Base-by-base conservation (phyloP, 2,113 vertebrate genomes). In the Chascanopsetta lugubris region DNA sequence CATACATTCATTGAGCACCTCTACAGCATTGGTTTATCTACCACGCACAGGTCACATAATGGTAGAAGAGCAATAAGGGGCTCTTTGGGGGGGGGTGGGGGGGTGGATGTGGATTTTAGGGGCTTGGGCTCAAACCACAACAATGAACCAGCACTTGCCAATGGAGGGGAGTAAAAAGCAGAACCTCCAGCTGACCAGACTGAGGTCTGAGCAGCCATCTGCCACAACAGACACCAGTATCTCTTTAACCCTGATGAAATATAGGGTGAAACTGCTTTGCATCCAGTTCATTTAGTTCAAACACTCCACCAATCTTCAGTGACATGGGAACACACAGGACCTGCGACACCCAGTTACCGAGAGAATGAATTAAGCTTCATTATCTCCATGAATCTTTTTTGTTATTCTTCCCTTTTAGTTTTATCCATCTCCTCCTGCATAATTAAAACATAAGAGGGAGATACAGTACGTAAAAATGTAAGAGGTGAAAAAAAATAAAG, bases 401-500 rank as follows among this genome's bases (percentile, higher is more conserved):
- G 45, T 13, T 2, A 46, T 32, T 2, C 30, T 36, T 36, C 50
- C 22, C 5, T 21, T 60, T 56, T 18, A 50, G n/a, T 7, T 45
- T 24, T 6, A 18, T 18, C 22, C 15, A 24, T 56, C 15, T 30
- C 30, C n/a, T 7, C 15, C 12, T 17, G 47, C 18, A 51, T 27
- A 27, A 27, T 43, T 48, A 27, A 66, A 69, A 69, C 46, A 53
- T 18, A 18, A 55, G 40, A 21, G 18, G 22, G 40, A n/a, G 8
- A 45, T 42, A 42, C 34, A 65, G 69, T n/a, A n/a, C n/a, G n/a
- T n/a, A n/a, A n/a, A 72, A 60, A 61, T 60, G 12, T 30, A 24
- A 34, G 63, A 63, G 50, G 20, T 7, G 8, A 65, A 56, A 10
- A 56, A 51, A 24, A 57, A 36, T 10, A 43, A 30, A 58, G 66